phyloP scores from a whole-genome alignment of 2,113 vertebrate genomes.

The Salminus brasiliensis region DNA sequence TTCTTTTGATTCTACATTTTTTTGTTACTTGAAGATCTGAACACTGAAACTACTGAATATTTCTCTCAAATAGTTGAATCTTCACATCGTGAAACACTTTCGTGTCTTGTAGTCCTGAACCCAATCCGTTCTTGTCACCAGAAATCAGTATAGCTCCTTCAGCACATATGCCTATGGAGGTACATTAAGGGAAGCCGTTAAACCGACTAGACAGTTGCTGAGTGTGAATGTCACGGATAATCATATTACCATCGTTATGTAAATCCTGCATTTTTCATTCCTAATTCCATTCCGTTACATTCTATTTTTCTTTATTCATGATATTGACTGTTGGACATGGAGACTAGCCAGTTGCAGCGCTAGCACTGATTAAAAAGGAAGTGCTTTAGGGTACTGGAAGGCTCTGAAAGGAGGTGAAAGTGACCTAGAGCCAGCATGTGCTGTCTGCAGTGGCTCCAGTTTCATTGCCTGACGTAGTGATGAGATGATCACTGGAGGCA shows the following conservation, averaged over 20 bases:
- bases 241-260: conserved; percentile 4
- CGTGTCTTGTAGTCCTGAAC: neutral
- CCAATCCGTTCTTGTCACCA: conserved; percentile 3
- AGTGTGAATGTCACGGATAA: conserved; percentile 33
- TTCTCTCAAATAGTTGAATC: too few species aligned
- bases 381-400: conserved; percentile 18
- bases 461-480: neutral
- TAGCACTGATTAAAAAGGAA: conserved; percentile 55
- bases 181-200: neutral
- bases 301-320: conserved; percentile 22
- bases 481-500: conserved; percentile 5
- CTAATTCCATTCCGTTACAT: neutral
- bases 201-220: conserved; percentile 13
- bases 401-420: conserved; percentile 1
- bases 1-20: neutral
- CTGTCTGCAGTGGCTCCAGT: neutral
- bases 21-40: neutral
- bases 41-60: too few species aligned
- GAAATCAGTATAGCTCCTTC: conserved; percentile 1
- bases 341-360: neutral
- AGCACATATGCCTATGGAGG: neutral
- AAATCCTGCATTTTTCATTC: conserved; percentile 5
- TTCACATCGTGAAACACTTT: neutral
- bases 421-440: neutral
- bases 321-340: conserved; percentile 22